Base-by-base conservation (phyloP, 2,888 invertebrate genomes). In the Drosophila neotestacea region DNA sequence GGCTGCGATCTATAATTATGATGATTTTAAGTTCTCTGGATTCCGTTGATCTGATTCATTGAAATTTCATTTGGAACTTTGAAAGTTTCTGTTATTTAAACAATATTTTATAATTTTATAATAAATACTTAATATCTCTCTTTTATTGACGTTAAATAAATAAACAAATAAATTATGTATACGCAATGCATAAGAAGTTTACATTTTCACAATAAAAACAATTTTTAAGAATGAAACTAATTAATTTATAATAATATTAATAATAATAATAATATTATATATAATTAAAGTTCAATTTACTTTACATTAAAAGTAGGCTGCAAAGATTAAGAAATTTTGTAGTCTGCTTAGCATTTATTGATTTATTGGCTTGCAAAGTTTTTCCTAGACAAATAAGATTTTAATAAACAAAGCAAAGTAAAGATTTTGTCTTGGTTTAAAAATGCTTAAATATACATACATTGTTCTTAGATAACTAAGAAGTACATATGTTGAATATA, bases 1-100 rank as follows among this genome's bases (percentile, higher is more conserved):
- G 47, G 61, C 47, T 61, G 48, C 42, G 11, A 44, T 56, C 22
- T 16, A 42, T 44, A 28, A 7, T 51, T 42, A 6, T 50, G 11
- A 50, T 11, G 1, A 48, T 11, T 22, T 36, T 22, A 7, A 7
- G 16, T 36, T 50, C 50, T 5, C 16, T 16, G 16, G 16, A 6
- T 27, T 34, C 34, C 1, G 22, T 6, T 27, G 7, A 0, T 2
- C 13, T 28, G 10, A 34, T 34, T 56, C 10, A 56, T n/a, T 34
- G 7, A 7, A 0, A 11, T 36, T 36, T 13, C 6, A 13, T 48
- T 48, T 6, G 46, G n/a, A 46, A 28, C 28, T 28, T 22, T 3
- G 22, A 22, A 22, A 22, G 2, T 22, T 3, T 22, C 22, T 22
- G 22, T 22, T 22, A 22, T 22, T 22, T 22, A 22, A 22, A 22